Evolutionary conservation across 2,888 invertebrate genomes (phyloP), one percentile per base, ranked within the genome.

Genomic region (Notodonta ziczac): DNA sequence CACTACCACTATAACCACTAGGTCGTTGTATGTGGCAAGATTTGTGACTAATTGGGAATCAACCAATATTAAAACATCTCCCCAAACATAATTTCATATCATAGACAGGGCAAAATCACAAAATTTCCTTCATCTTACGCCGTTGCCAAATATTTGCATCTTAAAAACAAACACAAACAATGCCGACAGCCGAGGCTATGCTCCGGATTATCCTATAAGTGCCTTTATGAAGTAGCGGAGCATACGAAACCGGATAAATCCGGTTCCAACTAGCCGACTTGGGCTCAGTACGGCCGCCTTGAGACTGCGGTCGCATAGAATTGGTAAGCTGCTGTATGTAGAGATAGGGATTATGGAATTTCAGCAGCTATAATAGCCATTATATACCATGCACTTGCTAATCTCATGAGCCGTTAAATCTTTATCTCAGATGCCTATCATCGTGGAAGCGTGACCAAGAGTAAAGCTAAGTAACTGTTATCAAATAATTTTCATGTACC

Each of bases 181-280:
- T 64, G 62, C 44, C 16, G 60, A 57, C 62, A 66, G 65, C 46
- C 66, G 60, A 59, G 72, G 63, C 69, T 70, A 63, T 63, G 57
- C 66, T 53, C 53, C 57, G 68, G 74, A 73, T 76, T 76, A 75
- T 73, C 66, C 60, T 58, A 42, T 75, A 78, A 78, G 74, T 76
- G 76, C 70, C 68, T 76, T 78, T 76, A 80, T 74, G 70, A 78
- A 77, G 77, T 70, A 64, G 70, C 56, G 46, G 63, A 56, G 65
- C 66, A 62, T 62, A 73, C 62, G 70, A 69, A 74, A 72, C 66
- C 56, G 66, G 70, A 70, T 72, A 75, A 73, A 71, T 69, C 73
- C 65, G 66, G 69, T 69, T 67, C 48, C 61, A 57, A 64, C 65
- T 48, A 44, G 62, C 53, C 61, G 58, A 71, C 62, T 72, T 76